Percentiles rank a stretch among this genome's conserved stretches.
Conservation (phyloP, 2,797 vertebrate genomes). For the Ataeniobius toweri region DNA sequence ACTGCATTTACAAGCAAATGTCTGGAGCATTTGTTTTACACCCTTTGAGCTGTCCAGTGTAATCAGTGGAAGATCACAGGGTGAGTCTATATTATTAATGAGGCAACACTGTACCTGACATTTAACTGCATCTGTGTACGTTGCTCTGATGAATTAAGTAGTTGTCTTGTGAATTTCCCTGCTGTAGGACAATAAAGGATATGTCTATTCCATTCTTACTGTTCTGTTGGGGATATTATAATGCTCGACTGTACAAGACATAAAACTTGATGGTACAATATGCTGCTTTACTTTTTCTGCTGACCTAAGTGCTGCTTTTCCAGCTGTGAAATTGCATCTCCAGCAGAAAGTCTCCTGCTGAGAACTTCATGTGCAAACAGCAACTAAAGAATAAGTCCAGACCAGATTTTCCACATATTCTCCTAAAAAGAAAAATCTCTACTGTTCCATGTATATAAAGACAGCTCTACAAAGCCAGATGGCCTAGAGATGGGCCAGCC, state of each 20-base stretch:
- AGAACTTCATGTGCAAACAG: conserved; percentile 2
- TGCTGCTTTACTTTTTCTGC: conserved; percentile 5
- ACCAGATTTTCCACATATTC: conserved; percentile 6
- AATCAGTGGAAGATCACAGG: background rate
- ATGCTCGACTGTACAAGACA: background rate
- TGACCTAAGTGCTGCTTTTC: conserved; percentile 6
- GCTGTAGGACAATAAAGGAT: no score
- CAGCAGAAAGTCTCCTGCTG: conserved; percentile 4
- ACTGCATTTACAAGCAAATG: background rate
- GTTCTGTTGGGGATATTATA: background rate
- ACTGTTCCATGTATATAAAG: background rate
- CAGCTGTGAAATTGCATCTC: conserved; percentile 4
- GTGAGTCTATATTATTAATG: background rate
- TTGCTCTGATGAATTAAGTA: background rate
- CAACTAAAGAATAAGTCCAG: conserved; percentile 1
- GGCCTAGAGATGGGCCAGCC: conserved; percentile 3
- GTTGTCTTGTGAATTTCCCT: no score
- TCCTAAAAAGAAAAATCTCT: background rate
- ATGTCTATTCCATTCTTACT: no score
- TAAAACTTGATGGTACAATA: background rate
- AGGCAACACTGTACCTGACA: background rate
- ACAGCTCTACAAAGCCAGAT: conserved; percentile 1
- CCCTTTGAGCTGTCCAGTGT: background rate
- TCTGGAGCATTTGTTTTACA: background rate
- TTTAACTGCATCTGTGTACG: background rate